These are phyloP conservation scores for Caenorhabditis imperialis DNA, from an alignment of 2,888 invertebrate species.

Conservation along the genomic window DNA sequence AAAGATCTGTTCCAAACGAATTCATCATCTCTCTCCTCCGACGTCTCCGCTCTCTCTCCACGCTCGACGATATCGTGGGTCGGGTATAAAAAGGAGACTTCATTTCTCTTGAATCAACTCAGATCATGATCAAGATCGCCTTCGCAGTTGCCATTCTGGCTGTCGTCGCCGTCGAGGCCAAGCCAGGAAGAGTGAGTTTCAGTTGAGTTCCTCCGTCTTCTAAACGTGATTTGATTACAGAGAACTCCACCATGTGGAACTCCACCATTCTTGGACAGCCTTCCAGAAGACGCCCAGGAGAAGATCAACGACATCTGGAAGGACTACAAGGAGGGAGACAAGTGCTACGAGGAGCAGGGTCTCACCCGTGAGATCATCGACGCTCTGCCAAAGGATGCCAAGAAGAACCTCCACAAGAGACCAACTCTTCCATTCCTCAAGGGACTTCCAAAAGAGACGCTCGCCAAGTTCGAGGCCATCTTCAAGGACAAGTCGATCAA, in stretches of 20 bases:
- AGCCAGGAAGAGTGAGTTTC: conserved; percentile 42
- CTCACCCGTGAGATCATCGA: conserved; percentile 64
- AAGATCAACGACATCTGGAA: conserved; percentile 66
- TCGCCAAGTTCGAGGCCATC: conserved; percentile 62
- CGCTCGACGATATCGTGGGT: conserved; percentile 25
- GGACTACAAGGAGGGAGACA: conserved; percentile 67
- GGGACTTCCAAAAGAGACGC: conserved; percentile 55
- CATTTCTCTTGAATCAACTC: neutral
- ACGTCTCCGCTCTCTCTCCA: conserved; percentile 9
- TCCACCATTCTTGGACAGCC: conserved; percentile 61
- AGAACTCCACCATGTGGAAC: conserved; percentile 61
- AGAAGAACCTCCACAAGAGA: conserved; percentile 52
- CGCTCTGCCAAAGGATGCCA: conserved; percentile 54
- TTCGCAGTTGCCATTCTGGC: conserved; percentile 14
- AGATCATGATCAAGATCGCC: conserved; percentile 26
- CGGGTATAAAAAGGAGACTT: conserved; percentile 24
- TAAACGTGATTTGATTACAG: conserved; percentile 9
- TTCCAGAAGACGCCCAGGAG: conserved; percentile 58
- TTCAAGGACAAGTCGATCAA: conserved; percentile 62
- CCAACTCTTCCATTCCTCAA: conserved; percentile 51
- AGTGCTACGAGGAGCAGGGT: conserved; percentile 66
- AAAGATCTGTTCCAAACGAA: conserved; percentile 46
- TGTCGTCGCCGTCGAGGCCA: conserved; percentile 30
- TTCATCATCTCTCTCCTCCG: conserved; percentile 19
- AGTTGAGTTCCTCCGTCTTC: neutral